These are phyloP conservation scores for Polypedilum pembai DNA, from an alignment of 1,140 invertebrate genomes.

Conservation along the genomic window DNA sequence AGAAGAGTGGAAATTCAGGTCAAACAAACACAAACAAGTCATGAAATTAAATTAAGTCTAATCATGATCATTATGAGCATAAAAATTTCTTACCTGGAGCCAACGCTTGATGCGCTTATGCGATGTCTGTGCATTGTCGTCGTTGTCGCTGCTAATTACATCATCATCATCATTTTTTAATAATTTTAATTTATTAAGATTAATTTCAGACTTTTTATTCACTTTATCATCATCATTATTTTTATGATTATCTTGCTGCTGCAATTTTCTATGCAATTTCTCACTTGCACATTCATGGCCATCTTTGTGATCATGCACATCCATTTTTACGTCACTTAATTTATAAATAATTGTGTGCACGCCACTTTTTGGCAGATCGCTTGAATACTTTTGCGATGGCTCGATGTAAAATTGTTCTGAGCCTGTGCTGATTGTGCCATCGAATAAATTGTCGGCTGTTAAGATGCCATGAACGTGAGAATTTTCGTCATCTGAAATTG, in stretches of 20 bases:
- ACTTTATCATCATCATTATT: constrained; percentile 1
- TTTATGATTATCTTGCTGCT: not conserved
- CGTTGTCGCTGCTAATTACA: not conserved
- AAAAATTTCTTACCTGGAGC: constrained; percentile 38
- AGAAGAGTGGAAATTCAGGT: too few species aligned
- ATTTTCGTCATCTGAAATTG: constrained; percentile 69
- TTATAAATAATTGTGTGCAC: constrained; percentile 79
- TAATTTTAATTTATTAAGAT: constrained; percentile 24
- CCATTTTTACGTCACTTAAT: constrained; percentile 65
- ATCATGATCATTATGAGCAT: not conserved
- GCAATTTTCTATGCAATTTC: constrained; percentile 32
- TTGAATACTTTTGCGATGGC: constrained; percentile 66
- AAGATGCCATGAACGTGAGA: constrained; percentile 78
- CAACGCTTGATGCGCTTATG: constrained; percentile 40
- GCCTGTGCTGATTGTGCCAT: constrained; percentile 72
- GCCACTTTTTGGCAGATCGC: constrained; percentile 44
- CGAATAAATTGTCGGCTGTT: constrained; percentile 78
- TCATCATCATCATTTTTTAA: constrained; percentile 3
- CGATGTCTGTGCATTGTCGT: not conserved
- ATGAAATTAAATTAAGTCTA: not conserved
- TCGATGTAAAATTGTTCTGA: constrained; percentile 79
- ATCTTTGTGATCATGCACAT: constrained; percentile 29
- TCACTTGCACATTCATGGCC: constrained; percentile 39
- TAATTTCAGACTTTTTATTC: constrained; percentile 26
- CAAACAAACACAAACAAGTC: too few species aligned